Evolutionary conservation across 2,888 invertebrate genomes (phyloP).

Genomic region (Herminia tarsipennalis): DNA sequence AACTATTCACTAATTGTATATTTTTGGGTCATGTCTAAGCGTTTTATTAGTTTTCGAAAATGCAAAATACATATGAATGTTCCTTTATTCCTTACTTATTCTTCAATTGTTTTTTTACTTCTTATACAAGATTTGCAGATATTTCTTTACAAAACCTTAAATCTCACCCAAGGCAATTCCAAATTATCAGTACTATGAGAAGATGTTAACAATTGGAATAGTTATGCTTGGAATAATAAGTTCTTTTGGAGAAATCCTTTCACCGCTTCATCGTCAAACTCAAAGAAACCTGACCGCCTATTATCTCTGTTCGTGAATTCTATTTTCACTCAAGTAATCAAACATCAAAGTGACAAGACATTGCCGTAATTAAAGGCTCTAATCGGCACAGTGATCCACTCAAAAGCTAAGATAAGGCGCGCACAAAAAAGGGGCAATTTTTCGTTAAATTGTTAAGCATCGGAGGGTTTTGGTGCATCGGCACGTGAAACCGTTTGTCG

Average conservation of each 20-base stretch:
- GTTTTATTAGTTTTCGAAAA: too few relatives aligned
- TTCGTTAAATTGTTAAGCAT: slow-evolving; percentile 68
- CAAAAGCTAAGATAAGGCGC: slow-evolving; percentile 49
- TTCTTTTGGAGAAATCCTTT: slow-evolving; percentile 2
- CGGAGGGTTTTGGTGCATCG: slow-evolving; percentile 71
- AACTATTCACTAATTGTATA: too few relatives aligned
- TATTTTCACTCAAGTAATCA: slow-evolving; percentile 32
- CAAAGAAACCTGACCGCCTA: slow-evolving; percentile 12
- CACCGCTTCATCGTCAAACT: slow-evolving; percentile 1
- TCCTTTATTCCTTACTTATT: too few relatives aligned
- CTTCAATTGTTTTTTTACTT: too few relatives aligned
- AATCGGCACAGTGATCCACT: slow-evolving; percentile 45
- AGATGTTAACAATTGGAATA: too few relatives aligned
- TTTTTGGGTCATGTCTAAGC: too few relatives aligned
- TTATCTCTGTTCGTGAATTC: slow-evolving; percentile 17
- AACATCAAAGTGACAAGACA: slow-evolving; percentile 39
- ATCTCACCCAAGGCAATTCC: too few relatives aligned
- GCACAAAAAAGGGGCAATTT: slow-evolving; percentile 53
- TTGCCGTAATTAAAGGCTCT: slow-evolving; percentile 43
- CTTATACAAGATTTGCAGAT: too few relatives aligned
- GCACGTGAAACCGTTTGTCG: slow-evolving; percentile 80
- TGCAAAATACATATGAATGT: too few relatives aligned
- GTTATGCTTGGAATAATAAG: too few relatives aligned
- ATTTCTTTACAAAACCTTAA: too few relatives aligned
- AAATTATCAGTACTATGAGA: too few relatives aligned